Percentiles rank a stretch among this genome's conserved stretches.
Conservation (phyloP, 92 coral and sea anemone genomes). For the Heteractis magnifica region DNA sequence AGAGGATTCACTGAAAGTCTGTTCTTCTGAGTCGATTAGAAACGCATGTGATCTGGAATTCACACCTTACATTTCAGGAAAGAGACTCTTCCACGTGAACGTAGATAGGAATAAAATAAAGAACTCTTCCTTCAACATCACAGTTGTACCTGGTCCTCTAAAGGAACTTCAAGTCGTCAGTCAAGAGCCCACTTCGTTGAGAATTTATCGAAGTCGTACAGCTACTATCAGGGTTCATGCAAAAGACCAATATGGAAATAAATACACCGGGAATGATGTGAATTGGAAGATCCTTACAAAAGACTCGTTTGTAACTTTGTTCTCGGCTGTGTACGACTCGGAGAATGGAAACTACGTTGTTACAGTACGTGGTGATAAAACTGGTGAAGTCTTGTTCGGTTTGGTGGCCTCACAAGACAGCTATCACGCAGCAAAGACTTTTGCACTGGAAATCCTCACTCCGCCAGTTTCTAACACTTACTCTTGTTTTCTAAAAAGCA, state of each 20-base stretch:
- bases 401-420: neutral
- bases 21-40: neutral
- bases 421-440: neutral
- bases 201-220: neutral
- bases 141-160: neutral
- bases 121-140: neutral
- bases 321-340: no score
- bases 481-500: neutral
- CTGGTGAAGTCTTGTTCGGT: neutral
- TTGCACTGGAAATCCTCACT: neutral
- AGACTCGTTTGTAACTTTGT: neutral
- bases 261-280: neutral
- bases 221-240: neutral
- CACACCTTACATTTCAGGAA: neutral
- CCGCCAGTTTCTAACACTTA: neutral
- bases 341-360: neutral
- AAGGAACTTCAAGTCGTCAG: neutral
- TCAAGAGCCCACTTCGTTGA: neutral
- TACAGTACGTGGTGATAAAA: neutral
- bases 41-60: neutral
- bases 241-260: neutral
- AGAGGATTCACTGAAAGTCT: neutral
- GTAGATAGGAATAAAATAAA: neutral
- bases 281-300: neutral
- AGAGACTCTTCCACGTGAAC: neutral